A percentile compares a stretch with the other conserved stretches of the same genome.
Conservation (phyloP, 2,113 vertebrate genomes). For the Cyanoderma ruficeps region DNA sequence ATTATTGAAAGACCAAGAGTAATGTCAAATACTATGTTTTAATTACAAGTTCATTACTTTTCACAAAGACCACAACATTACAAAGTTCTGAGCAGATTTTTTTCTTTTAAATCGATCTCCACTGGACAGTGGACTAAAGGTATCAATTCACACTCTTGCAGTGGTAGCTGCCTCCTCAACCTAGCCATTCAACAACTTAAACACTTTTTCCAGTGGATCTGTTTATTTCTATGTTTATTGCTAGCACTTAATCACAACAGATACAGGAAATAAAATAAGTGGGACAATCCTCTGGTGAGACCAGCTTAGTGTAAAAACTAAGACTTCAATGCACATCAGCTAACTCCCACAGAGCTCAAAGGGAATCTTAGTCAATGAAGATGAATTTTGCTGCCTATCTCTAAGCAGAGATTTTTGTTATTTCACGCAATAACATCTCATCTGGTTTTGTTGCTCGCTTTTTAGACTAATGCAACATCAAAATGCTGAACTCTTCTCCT, state of each 20-base stretch:
- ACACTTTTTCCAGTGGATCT: background rate
- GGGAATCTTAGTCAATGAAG: background rate
- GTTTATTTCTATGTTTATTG: background rate
- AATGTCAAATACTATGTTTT: background rate
- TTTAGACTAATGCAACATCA: background rate
- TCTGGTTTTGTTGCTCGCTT: background rate
- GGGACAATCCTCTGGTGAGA: background rate
- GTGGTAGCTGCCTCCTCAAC: background rate
- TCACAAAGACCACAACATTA: background rate
- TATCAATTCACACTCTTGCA: background rate
- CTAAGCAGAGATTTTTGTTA: background rate
- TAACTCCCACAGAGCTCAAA: background rate
- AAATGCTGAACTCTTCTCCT: background rate
- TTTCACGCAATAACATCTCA: background rate
- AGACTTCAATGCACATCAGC: background rate
- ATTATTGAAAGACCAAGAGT: background rate
- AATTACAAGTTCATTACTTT: background rate
- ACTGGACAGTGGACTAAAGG: background rate
- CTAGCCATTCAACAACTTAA: background rate
- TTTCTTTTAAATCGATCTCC: background rate
- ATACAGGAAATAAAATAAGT: background rate
- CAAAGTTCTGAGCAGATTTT: background rate
- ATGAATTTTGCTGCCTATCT: background rate
- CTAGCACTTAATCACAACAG: background rate
- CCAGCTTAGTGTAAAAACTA: background rate